Conservation (phyloP, 2,797 vertebrate genomes). For the Rhynchonycteris naso region DNA sequence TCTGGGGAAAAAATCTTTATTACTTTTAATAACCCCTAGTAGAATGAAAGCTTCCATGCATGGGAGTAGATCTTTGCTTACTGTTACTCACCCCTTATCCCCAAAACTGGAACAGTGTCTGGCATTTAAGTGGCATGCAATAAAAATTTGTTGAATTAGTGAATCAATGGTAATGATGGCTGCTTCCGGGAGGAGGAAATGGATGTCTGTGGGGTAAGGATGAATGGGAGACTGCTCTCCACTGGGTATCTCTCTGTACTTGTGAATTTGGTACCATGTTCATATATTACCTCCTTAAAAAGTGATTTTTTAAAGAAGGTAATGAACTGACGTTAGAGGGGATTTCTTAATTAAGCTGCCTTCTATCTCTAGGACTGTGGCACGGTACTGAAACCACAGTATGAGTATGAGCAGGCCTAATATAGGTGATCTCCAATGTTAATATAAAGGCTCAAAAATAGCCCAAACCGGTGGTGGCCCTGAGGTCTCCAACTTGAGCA, state of each 20-base stretch:
- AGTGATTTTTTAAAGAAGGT: neutral
- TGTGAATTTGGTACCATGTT: neutral
- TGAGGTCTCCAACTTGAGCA: too few species aligned
- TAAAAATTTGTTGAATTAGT: neutral
- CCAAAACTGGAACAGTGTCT: neutral
- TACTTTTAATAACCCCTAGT: neutral
- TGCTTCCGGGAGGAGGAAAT: neutral
- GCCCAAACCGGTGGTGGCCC: too few species aligned
- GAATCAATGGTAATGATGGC: neutral
- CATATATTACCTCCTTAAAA: conserved; percentile 3
- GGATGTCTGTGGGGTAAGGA: neutral
- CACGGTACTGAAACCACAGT: neutral
- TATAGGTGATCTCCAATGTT: neutral
- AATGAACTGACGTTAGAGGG: neutral
- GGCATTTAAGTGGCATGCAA: neutral
- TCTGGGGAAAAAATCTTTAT: conserved; percentile 4
- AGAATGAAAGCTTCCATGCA: neutral
- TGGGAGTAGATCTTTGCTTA: neutral
- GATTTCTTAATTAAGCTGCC: conserved; percentile 11
- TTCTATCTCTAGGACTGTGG: neutral
- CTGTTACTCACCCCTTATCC: neutral
- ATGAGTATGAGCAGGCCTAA: neutral
- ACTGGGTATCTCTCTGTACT: neutral
- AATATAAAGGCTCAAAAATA: conserved; percentile 31
- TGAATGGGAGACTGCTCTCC: neutral